Percentiles rank a stretch among this genome's conserved stretches.
Evolutionary conservation across 1,140 invertebrate species (phyloP).

Genomic region (Leucophenga varia): DNA sequence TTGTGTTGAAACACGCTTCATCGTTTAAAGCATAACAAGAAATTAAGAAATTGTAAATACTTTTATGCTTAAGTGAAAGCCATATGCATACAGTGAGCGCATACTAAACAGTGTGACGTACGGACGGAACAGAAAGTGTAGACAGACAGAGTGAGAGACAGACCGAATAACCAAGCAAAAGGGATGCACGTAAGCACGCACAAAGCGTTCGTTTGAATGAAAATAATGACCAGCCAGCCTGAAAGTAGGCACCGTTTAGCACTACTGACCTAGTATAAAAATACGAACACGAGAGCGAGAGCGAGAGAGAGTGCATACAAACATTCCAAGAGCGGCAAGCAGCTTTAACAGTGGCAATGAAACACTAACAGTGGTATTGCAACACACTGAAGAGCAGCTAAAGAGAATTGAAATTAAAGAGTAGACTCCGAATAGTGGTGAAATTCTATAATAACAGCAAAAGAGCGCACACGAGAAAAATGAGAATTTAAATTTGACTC

Average conservation of each 20-base stretch:
- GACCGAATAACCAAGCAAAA: too few species aligned
- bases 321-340: neutral
- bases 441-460: constrained; percentile 31
- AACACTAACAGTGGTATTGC: too few species aligned
- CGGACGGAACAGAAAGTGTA: too few species aligned
- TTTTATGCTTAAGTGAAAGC: constrained; percentile 12
- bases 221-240: too few species aligned
- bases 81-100: constrained; percentile 6
- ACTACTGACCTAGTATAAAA: constrained; percentile 38
- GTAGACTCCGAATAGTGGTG: constrained; percentile 41
- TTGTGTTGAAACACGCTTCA: too few species aligned
- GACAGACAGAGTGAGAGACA: too few species aligned
- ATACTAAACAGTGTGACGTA: constrained; percentile 21
- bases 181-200: too few species aligned
- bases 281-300: neutral
- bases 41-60: constrained; percentile 32
- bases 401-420: constrained; percentile 30
- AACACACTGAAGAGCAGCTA: constrained; percentile 27
- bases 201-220: too few species aligned
- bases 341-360: neutral
- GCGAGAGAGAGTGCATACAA: neutral
- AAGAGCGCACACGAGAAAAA: constrained; percentile 18
- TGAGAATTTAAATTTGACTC: too few species aligned
- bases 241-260: neutral
- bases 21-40: constrained; percentile 1